Percentiles rank a stretch among this genome's conserved stretches.
Evolutionary conservation across 1,140 invertebrate genomes (phyloP).

Genomic region (Diuraphis noxia): DNA sequence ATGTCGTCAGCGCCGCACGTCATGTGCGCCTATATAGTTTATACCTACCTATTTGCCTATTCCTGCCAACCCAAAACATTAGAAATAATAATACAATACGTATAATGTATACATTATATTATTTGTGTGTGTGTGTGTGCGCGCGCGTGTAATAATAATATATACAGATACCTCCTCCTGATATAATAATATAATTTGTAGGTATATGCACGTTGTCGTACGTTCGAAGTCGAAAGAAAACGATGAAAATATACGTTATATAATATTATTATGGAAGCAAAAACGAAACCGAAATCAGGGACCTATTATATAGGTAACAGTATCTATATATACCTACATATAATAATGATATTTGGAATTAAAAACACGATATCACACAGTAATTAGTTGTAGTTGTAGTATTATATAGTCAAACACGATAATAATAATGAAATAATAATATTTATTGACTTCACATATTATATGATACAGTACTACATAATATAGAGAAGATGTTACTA

Average conservation of each 20-base stretch:
- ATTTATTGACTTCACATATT: too few species aligned
- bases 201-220: neutral
- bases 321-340: too few species aligned
- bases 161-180: neutral
- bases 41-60: neutral
- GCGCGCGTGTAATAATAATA: neutral
- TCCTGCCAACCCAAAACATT: neutral
- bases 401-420: too few species aligned
- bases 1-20: constrained; percentile 37
- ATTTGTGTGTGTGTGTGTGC: neutral
- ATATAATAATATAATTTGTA: neutral
- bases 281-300: neutral
- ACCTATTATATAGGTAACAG: neutral
- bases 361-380: neutral
- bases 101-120: neutral
- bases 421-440: too few species aligned
- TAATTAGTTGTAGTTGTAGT: too few species aligned
- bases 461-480: too few species aligned
- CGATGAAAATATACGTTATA: neutral
- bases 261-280: neutral
- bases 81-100: neutral
- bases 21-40: neutral
- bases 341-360: neutral
- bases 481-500: too few species aligned
- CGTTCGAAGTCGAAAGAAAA: neutral